Evolutionary conservation across 2,113 vertebrate species (phyloP).

Genomic region (Calidris pugnax): DNA sequence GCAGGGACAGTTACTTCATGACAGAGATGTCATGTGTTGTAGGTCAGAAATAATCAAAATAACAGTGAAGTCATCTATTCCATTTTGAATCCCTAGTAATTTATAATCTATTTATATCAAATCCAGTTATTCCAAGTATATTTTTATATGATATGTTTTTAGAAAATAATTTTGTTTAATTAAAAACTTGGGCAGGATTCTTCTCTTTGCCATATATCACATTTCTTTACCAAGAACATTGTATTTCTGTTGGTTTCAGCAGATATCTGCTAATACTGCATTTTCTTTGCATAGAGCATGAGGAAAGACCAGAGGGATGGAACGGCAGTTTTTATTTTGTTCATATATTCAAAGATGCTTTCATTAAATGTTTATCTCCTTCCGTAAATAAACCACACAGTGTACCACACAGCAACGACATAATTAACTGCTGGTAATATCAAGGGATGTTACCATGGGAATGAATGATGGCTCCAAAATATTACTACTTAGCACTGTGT

Average conservation of each 20-base stretch:
- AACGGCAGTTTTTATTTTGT: conserved; percentile 19
- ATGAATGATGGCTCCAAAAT: conserved; percentile 42
- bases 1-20: not conserved
- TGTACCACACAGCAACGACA: conserved; percentile 5
- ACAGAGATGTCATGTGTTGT: not conserved
- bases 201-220: not conserved
- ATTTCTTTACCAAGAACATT: not conserved
- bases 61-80: not conserved
- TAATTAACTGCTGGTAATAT: conserved; percentile 58
- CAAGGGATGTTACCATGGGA: conserved; percentile 49
- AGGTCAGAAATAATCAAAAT: not conserved
- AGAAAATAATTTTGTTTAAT: not conserved
- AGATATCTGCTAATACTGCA: not conserved
- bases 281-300: not conserved
- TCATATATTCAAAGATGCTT: conserved; percentile 39
- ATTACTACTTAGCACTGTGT: not conserved
- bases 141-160: not conserved
- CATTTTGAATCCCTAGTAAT: not conserved
- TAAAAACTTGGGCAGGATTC: not conserved
- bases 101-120: not conserved
- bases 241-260: not conserved
- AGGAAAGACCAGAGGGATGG: not conserved
- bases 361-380: conserved; percentile 49
- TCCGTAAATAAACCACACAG: conserved; percentile 8
- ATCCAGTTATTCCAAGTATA: not conserved